Evolutionary conservation across 2,113 vertebrate species (phyloP), one percentile per base, ranked within the genome.

Genomic region (Bucco capensis): DNA sequence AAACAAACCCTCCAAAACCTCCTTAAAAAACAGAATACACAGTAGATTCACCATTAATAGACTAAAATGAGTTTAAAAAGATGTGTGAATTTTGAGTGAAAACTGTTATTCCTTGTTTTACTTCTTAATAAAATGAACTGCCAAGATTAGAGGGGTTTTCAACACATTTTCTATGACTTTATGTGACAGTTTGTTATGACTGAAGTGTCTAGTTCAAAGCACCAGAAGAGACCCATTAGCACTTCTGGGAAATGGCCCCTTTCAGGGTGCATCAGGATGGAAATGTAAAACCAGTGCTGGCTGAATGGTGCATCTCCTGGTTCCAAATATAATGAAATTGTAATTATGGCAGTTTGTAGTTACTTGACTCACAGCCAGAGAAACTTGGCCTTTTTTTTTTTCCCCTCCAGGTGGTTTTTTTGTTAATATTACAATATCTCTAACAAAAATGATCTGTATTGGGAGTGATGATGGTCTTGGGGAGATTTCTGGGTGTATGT

Each of bases 1-100:
- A 37, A 14, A 17, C 2, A 19, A 16, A 3, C 12, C 21, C 35
- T n/a, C n/a, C n/a, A n/a, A n/a, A n/a, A n/a, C 37, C 14, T 1
- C 0, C 0, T n/a, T 44, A 16, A 74, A 62, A 61, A 78, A 19
- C 23, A 27, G 18, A 62, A 42, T 37, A 13, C 4, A 16, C 15
- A 11, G 3, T 14, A 3, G 27, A 49, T 73, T 86, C 12, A 40
- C 37, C 9, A 12, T 1, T 69, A 17, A 31, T 30, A 54, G 56
- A 77, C n/a, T 9, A 86, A 50, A 58, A 42, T 3, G 44, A 4
- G 3, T 84, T 91, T 81, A 74, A 66, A 71, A 77, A 83, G 25
- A 54, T 46, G 12, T 37, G 33, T 62, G 31, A 54, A 71, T 62
- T 66, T 65, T 86, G 73, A 51, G 10, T 61, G 25, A 54, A 91